Conservation (phyloP, 2,113 vertebrate species). For the chimpanzee (Pan troglodytes) region NHGRI_mPanTro3-v2.1_pri NC_072398.2:170897501-170898000, state of each 20-base stretch:
- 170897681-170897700: not conserved
- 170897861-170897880: not conserved
- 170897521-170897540: not conserved
- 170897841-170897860: not conserved
- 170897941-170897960: not conserved
- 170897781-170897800: not conserved
- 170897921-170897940: not conserved
- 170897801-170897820: not conserved
- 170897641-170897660: not conserved
- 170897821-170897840: not conserved
- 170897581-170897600: not conserved
- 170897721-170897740: not conserved
- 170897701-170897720: not conserved
- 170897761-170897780: not conserved
- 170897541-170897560: not conserved
- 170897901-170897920: not conserved
- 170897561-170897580: not conserved
- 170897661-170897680: not conserved
- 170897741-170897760: not conserved
- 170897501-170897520: not conserved
- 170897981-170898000: not conserved
- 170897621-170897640: not conserved
- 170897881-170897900: not conserved
- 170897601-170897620: not conserved
- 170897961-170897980: not conserved